These are phyloP conservation scores for Scaptomyza pallida DNA, from an alignment of 1,140 invertebrate species.

Conservation along the genomic window DNA sequence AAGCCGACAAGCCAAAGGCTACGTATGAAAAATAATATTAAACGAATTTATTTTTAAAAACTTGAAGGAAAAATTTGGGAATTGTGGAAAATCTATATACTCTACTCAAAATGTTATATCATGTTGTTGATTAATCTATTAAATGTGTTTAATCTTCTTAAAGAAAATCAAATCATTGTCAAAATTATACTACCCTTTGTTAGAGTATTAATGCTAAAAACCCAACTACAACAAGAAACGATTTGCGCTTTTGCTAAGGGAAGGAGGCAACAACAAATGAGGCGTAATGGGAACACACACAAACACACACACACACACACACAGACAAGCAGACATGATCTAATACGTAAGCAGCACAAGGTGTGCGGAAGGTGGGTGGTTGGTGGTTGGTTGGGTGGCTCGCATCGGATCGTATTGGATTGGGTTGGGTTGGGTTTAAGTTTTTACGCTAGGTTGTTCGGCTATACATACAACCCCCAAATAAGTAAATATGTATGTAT, in stretches of 20 bases:
- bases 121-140: neutral
- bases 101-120: neutral
- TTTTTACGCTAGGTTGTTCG: neutral
- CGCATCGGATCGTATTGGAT: neutral
- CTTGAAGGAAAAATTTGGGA: neutral
- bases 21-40: constrained; percentile 31
- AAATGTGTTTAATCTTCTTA: no score
- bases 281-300: constrained; percentile 50
- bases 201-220: constrained; percentile 16
- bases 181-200: constrained; percentile 1
- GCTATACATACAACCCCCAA: constrained; percentile 21
- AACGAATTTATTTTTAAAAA: constrained; percentile 68
- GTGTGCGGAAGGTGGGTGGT: constrained; percentile 29
- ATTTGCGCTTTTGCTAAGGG: constrained; percentile 53
- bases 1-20: constrained; percentile 21
- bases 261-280: constrained; percentile 47
- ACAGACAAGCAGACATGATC: neutral
- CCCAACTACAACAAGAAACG: constrained; percentile 53
- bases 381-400: neutral
- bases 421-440: neutral
- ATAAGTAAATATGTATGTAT: neutral
- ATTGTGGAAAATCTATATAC: no score
- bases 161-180: no score
- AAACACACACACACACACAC: constrained; percentile 20
- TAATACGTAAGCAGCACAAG: constrained; percentile 41